These are phyloP conservation scores for Sebastiscus albofasciatus DNA, from an alignment of 2,797 vertebrate species.

Conservation along the genomic window DNA sequence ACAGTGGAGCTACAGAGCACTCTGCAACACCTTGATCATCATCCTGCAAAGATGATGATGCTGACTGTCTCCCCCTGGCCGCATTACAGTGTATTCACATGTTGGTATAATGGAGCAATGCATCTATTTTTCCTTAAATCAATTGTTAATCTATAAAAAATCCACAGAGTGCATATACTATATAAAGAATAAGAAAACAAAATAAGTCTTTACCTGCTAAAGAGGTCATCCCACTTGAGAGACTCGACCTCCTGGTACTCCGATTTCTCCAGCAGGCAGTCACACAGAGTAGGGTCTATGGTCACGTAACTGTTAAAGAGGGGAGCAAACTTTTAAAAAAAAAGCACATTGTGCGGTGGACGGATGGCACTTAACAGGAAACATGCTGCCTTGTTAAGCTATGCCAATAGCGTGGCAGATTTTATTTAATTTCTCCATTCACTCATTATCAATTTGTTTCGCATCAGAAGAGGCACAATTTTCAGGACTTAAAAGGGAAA, in stretches of 20 bases:
- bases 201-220: slow-evolving; percentile 86
- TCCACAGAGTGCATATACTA: background rate
- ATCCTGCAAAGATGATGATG: background rate
- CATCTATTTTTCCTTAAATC: background rate
- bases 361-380: background rate
- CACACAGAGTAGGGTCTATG: slow-evolving; percentile 90
- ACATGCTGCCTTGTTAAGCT: background rate
- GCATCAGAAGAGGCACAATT: background rate
- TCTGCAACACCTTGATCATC: background rate
- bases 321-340: background rate
- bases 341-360: background rate
- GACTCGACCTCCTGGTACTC: slow-evolving; percentile 88
- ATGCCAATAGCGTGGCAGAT: background rate
- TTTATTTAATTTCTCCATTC: slow-evolving; percentile 17
- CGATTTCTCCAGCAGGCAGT: slow-evolving; percentile 92
- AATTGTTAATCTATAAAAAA: background rate
- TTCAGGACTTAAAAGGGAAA: slow-evolving; percentile 15
- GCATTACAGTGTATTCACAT: background rate
- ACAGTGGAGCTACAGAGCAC: background rate
- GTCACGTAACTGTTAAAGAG: slow-evolving; percentile 85
- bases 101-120: background rate
- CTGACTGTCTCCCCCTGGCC: background rate
- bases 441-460: slow-evolving; percentile 5
- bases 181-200: background rate
- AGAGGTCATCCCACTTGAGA: slow-evolving; percentile 94